Conservation (phyloP, 37 sponge, comb jelly and placozoan genomes). For the Crambe crambe region DNA sequence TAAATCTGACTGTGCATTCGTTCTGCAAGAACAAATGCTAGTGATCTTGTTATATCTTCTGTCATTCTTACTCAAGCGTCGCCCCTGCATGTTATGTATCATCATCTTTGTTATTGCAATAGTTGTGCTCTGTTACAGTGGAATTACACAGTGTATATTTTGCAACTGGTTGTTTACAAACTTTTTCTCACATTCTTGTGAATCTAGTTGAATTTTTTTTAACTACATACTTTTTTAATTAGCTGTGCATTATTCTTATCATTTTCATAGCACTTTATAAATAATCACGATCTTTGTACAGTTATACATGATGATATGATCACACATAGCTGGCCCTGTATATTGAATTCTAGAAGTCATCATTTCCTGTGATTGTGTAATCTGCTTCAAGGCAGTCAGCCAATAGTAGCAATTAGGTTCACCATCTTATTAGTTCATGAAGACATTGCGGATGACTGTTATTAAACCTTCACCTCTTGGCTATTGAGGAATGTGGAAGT, state of each 20-base stretch:
- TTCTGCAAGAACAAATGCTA: conserved; percentile 81
- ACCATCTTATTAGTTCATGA: too few species aligned
- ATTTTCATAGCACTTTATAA: neutral
- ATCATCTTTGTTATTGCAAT: conserved; percentile 84
- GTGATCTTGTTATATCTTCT: conserved; percentile 76
- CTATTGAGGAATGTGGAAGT: too few species aligned
- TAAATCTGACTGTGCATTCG: conserved; percentile 76
- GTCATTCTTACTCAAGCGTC: conserved; percentile 78
- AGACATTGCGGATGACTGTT: too few species aligned
- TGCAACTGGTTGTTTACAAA: conserved; percentile 49
- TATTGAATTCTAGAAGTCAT: too few species aligned
- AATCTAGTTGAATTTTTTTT: conserved; percentile 9
- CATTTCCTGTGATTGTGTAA: too few species aligned
- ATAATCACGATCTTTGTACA: neutral
- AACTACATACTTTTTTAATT: neutral
- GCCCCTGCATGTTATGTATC: conserved; percentile 88
- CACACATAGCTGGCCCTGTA: too few species aligned
- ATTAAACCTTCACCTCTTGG: too few species aligned
- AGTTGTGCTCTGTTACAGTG: conserved; percentile 81
- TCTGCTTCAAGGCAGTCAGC: too few species aligned
- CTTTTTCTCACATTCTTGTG: conserved; percentile 37
- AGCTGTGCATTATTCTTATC: too few species aligned
- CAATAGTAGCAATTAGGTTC: too few species aligned
- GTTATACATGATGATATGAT: neutral
- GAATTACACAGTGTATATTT: conserved; percentile 75